phyloP scores from a whole-genome alignment of 1,140 invertebrate species.

The Saxidomus purpurata region DNA sequence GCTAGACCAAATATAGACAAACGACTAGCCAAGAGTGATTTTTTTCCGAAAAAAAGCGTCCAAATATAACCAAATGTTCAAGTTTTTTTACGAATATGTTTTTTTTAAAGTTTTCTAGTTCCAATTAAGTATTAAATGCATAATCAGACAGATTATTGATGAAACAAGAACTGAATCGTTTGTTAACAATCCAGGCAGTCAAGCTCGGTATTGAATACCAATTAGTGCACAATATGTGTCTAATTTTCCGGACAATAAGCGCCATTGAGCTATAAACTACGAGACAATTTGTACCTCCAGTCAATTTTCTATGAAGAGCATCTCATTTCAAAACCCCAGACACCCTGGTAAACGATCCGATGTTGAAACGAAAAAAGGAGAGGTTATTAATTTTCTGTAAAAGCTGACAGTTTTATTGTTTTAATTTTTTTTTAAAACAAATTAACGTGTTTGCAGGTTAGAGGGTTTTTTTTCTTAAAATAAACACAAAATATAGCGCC shows the following conservation, averaged over 20 bases:
- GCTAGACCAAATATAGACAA: too few species aligned
- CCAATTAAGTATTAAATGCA: too few species aligned
- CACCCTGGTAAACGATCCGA: neutral
- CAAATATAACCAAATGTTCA: too few species aligned
- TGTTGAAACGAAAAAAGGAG: neutral
- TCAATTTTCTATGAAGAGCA: neutral
- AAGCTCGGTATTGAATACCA: neutral
- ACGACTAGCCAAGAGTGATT: too few species aligned
- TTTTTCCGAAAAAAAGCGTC: too few species aligned
- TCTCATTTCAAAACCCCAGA: slow-evolving; percentile 1
- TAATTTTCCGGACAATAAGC: slow-evolving; percentile 18
- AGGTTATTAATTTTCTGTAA: neutral
- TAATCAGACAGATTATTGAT: too few species aligned
- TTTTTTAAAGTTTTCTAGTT: too few species aligned
- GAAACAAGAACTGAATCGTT: too few species aligned
- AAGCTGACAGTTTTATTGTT: slow-evolving; percentile 1
- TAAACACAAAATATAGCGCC: too few species aligned
- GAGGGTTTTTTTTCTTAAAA: too few species aligned
- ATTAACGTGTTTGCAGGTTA: neutral
- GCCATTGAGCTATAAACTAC: neutral
- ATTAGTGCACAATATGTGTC: slow-evolving; percentile 19
- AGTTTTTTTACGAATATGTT: too few species aligned
- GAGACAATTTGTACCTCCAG: neutral
- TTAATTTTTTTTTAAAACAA: neutral
- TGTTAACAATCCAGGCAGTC: too few species aligned